Conservation (phyloP, 2,113 vertebrate genomes). For the Calyptommatus sinebrachiatus region DNA sequence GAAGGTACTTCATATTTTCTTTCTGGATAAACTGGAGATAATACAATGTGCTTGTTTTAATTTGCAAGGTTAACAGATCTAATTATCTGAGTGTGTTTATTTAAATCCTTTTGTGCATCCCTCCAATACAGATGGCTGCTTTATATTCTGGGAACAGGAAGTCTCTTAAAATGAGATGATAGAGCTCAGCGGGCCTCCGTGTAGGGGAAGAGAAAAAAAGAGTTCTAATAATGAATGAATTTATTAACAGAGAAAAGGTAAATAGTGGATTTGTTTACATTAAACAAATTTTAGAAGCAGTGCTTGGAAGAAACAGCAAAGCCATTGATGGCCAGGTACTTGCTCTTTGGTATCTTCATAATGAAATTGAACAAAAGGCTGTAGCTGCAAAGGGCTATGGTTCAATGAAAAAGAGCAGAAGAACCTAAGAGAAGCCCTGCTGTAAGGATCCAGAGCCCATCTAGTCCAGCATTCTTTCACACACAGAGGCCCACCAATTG, state of each 20-base stretch:
- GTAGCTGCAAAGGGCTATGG: background rate
- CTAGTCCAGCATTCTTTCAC: too few relatives aligned
- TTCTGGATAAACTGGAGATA: slow-evolving; percentile 76
- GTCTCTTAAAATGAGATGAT: slow-evolving; percentile 73
- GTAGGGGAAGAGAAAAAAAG: slow-evolving; percentile 34
- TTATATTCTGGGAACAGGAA: slow-evolving; percentile 74
- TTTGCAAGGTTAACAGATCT: slow-evolving; percentile 79
- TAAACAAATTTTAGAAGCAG: slow-evolving; percentile 62
- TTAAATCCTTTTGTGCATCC: slow-evolving; percentile 71
- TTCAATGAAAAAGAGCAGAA: background rate
- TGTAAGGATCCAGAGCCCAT: too few relatives aligned
- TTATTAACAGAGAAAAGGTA: slow-evolving; percentile 72
- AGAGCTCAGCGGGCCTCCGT: slow-evolving; percentile 67
- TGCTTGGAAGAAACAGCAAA: slow-evolving; percentile 7
- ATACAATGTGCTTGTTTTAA: slow-evolving; percentile 77
- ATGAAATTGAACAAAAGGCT: fast-evolving
- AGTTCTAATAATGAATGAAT: slow-evolving; percentile 71
- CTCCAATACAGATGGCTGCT: slow-evolving; percentile 72
- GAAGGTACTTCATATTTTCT: slow-evolving; percentile 74
- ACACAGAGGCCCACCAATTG: too few relatives aligned
- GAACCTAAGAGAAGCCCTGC: too few relatives aligned
- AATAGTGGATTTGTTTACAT: slow-evolving; percentile 71
- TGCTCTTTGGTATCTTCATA: background rate
- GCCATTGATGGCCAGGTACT: slow-evolving; percentile 18
- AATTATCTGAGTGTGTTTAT: slow-evolving; percentile 74